Evolutionary conservation across 2,888 invertebrate species (phyloP).

Genomic region (Ormyrus pomaceus): DNA sequence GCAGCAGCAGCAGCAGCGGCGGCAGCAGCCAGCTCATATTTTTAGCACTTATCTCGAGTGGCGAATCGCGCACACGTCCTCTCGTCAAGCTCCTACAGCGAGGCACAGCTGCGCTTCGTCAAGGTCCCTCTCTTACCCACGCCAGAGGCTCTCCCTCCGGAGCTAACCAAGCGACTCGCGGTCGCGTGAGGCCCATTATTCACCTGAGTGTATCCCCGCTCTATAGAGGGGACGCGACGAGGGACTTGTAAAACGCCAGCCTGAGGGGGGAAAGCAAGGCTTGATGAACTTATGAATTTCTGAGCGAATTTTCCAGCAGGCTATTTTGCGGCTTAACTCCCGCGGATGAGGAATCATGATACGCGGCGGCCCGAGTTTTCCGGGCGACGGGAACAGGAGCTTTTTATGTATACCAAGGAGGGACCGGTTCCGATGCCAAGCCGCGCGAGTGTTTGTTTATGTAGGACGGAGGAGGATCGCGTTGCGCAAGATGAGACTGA

Average conservation of each 20-base stretch:
- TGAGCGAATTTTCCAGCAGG: neutral
- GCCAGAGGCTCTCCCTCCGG: neutral
- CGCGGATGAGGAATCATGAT: neutral
- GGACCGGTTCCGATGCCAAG: no score
- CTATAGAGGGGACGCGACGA: conserved; percentile 1
- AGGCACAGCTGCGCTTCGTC: conserved; percentile 14
- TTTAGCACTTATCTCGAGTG: conserved; percentile 45
- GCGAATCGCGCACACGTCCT: conserved; percentile 20
- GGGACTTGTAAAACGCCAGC: conserved; percentile 25
- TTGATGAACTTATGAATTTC: conserved; percentile 31
- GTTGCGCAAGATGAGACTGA: no score
- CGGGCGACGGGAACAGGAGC: neutral
- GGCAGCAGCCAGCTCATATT: conserved; percentile 19
- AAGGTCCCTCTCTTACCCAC: neutral
- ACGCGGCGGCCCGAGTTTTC: neutral
- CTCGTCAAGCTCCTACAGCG: conserved; percentile 1
- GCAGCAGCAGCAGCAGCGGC: neutral
- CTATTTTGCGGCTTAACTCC: neutral
- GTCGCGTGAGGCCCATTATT: conserved; percentile 29
- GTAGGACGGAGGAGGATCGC: no score
- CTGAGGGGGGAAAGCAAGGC: conserved; percentile 17
- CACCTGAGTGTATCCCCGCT: neutral
- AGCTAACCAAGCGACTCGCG: conserved; percentile 7
- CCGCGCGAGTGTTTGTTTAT: no score
- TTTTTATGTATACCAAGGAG: conserved; percentile 1